Base-by-base conservation (phyloP, 2,797 vertebrate genomes). In the Lacerta viridis region DNA sequence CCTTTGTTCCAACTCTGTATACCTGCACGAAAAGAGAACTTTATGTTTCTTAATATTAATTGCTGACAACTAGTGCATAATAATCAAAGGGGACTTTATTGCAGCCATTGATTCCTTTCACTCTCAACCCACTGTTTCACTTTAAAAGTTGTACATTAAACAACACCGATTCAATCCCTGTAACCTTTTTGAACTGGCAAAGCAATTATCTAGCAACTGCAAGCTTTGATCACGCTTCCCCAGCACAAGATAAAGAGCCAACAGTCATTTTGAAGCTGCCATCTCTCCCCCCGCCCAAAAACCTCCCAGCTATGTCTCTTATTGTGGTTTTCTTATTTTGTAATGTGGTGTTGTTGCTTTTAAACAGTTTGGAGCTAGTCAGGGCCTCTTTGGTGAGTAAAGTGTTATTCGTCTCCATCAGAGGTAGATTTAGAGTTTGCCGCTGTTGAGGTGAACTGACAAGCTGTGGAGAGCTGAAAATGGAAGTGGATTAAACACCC, bases 61-160 rank as follows among this genome's bases (percentile, higher is more conserved):
- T 81, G n/a, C 17, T 50, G 5, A 5, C 4, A 13, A 7, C 8
- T 11, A 43, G 83, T 76, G 66, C 17, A 18, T 43, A 71, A 85
- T 15, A 27, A 85, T 18, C 61, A 43, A 91, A 92, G 87, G 7
- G 2, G 13, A 66, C 2, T 25, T 10, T 5, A 81, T 78, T 87
- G 39, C 75, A 36, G 4, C 55, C 4, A 78, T 1, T 0, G 17
- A 5, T 4, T 50, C n/a, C 1, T 20, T 39, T 71, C 17, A 81
- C 43, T 88, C 85, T n/a, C 36, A 88, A 39, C 5, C 7, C 69
- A 39, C 10, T 85, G 87, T 85, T 33, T 36, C 89, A 80, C 86
- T 87, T 17, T 46, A 8, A 10, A 59, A 79, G 80, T 46, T 81
- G 83, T 86, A 90, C 85, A 85, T 3, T 76, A 29, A 72, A 87